phyloP scores from a whole-genome alignment of 2,797 vertebrate genomes.

The Columba guinea region DNA sequence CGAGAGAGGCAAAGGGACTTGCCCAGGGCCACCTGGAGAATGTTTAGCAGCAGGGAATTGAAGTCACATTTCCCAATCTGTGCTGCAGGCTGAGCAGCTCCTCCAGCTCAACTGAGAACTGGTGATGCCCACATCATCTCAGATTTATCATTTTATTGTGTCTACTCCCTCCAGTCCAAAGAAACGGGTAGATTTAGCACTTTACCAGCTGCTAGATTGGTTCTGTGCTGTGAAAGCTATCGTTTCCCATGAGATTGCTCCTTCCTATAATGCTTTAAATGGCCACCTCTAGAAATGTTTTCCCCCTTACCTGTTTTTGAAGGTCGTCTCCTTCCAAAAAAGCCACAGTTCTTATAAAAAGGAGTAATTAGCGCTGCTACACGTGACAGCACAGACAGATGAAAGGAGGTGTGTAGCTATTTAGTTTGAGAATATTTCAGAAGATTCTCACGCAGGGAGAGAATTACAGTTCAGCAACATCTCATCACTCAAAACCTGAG shows the following conservation, averaged over 20 bases:
- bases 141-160: fast-evolving
- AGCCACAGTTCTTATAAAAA: not conserved
- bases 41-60: not conserved
- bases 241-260: fast-evolving
- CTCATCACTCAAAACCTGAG: not conserved
- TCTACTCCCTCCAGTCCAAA: not conserved
- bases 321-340: not conserved
- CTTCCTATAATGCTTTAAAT: not conserved
- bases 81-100: not conserved
- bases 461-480: not conserved
- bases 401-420: not conserved
- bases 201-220: not conserved
- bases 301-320: not conserved
- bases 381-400: not conserved
- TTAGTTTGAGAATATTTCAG: not conserved
- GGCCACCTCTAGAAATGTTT: not conserved
- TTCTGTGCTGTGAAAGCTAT: not conserved
- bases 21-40: not conserved
- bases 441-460: not conserved
- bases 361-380: not conserved
- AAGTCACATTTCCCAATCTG: fast-evolving
- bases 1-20: not conserved
- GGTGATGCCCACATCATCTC: not conserved
- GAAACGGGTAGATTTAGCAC: not conserved
- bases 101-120: fast-evolving